A percentile compares a stretch with the other conserved stretches of the same genome.
Evolutionary conservation across 1,140 invertebrate species (phyloP).

Genomic region (Rhagoletis zephyria): DNA sequence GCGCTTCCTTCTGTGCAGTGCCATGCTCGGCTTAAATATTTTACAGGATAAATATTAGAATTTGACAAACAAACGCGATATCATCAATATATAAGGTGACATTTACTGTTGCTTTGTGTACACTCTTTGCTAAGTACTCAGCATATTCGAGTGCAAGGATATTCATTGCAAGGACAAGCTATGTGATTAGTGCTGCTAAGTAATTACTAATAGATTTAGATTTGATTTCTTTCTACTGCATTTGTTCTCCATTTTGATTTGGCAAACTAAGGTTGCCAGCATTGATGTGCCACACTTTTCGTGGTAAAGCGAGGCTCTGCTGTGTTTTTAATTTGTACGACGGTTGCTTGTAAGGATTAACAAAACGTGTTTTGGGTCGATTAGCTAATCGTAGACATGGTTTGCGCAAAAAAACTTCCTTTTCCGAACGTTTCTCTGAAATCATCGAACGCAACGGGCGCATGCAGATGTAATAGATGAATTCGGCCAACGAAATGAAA

Average conservation of each 20-base stretch:
- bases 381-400: not conserved
- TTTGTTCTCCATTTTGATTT: not conserved
- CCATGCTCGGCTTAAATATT: not conserved
- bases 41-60: not conserved
- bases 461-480: conserved; percentile 80
- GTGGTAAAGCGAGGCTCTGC: not conserved
- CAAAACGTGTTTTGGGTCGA: not conserved
- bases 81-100: not conserved
- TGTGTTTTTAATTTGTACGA: not conserved
- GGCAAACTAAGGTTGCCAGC: not conserved
- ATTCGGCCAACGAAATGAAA: conserved; percentile 83
- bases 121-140: not conserved
- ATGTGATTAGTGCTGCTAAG: not conserved
- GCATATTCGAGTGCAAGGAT: not conserved
- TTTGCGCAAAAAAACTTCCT: not conserved
- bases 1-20: not conserved
- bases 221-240: not conserved
- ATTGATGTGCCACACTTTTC: not conserved
- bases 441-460: conserved; percentile 67
- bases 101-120: not conserved
- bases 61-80: not conserved
- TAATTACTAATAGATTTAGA: not conserved
- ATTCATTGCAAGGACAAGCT: not conserved
- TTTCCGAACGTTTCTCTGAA: not conserved
- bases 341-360: not conserved